These are phyloP conservation scores for Diphyllodes magnificus DNA, from an alignment of 2,113 vertebrate species.

Conservation along the genomic window DNA sequence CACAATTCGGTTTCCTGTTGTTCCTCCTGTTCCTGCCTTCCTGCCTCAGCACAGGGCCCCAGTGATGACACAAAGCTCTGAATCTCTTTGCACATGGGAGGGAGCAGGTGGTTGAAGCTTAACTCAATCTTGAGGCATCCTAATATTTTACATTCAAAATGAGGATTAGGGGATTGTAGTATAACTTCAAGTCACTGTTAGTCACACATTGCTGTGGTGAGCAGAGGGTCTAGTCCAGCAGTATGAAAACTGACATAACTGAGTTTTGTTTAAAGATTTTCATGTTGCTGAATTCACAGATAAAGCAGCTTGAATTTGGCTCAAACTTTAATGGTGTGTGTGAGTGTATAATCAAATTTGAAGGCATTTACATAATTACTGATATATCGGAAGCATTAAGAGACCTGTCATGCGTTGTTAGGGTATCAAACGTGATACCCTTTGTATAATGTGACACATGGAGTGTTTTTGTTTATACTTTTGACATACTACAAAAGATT, in stretches of 20 bases:
- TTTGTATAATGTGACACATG: constrained; percentile 24
- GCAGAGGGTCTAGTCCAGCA: not conserved
- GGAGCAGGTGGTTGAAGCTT: not conserved
- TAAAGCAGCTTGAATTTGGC: not conserved
- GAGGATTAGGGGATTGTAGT: not conserved
- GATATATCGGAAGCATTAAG: not conserved
- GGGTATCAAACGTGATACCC: not conserved
- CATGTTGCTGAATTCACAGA: not conserved
- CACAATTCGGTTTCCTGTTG: fast-evolving
- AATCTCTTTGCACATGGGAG: not conserved
- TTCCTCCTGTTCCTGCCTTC: not conserved
- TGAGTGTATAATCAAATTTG: not conserved
- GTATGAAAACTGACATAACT: not conserved
- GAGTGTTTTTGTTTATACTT: constrained; percentile 32
- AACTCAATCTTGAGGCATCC: not conserved
- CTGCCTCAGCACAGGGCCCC: not conserved
- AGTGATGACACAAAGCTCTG: not conserved
- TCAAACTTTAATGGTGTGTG: not conserved
- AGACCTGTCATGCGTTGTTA: constrained; percentile 3
- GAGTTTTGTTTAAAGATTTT: not conserved
- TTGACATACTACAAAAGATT: not conserved
- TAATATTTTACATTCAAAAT: not conserved
- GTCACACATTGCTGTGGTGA: not conserved
- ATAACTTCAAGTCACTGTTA: not conserved
- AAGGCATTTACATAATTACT: constrained; percentile 40